These are phyloP conservation scores for Caranx melampygus DNA, from an alignment of 2,113 vertebrate genomes.

Conservation along the genomic window DNA sequence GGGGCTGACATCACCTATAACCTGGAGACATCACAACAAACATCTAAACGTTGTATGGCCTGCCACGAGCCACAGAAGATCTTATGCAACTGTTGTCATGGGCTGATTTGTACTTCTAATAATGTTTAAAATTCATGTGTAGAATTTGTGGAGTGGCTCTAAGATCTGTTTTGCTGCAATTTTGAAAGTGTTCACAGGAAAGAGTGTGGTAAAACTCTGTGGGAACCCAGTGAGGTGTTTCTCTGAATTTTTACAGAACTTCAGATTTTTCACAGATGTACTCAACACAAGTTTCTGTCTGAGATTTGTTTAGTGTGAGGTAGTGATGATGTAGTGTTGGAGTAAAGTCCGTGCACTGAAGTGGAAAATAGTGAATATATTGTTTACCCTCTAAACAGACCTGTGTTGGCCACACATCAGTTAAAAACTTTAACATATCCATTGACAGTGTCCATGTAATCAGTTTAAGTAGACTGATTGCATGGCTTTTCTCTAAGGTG, in stretches of 20 bases:
- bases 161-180: not conserved
- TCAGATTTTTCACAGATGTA: not conserved
- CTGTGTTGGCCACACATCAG: not conserved
- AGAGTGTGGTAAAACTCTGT: not conserved
- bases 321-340: no score
- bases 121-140: not conserved
- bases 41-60: no score
- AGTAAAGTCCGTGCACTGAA: not conserved
- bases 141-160: not conserved
- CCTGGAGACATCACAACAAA: no score
- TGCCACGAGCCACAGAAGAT: no score
- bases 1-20: no score
- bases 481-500: not conserved
- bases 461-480: not conserved
- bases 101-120: no score
- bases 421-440: not conserved
- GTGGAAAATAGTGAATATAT: not conserved
- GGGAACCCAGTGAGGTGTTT: not conserved
- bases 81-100: no score
- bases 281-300: not conserved
- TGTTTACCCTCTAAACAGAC: not conserved
- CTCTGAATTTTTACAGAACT: not conserved
- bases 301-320: not conserved
- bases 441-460: not conserved
- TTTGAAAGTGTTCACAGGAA: not conserved